Conservation (phyloP, 2,797 vertebrate species). For the Caiman crocodilus region DNA sequence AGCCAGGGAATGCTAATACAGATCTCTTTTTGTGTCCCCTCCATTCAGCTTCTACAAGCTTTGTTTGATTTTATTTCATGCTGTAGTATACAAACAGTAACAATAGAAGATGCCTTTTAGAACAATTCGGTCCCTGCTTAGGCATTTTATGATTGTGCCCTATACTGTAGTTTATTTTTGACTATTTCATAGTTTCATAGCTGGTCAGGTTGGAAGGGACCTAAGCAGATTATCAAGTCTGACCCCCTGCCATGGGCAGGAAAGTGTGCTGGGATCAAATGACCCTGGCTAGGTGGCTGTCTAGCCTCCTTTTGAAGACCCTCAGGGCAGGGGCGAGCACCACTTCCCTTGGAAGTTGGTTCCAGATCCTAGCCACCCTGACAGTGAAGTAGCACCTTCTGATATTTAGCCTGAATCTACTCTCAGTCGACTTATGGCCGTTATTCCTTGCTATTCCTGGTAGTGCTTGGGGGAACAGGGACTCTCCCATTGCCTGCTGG, state of each 20-base stretch:
- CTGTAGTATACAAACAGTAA: neutral
- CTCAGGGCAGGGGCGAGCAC: neutral
- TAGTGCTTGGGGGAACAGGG: no score
- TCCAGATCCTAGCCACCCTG: neutral
- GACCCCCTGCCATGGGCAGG: no score
- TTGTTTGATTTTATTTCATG: neutral
- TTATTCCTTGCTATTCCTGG: no score
- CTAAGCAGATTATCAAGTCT: no score
- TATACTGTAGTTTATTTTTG: neutral
- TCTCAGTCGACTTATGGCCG: no score
- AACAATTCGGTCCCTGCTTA: neutral
- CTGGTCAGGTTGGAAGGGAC: no score
- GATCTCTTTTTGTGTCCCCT: neutral
- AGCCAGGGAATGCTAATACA: neutral
- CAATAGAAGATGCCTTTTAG: neutral
- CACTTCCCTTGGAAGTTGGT: neutral
- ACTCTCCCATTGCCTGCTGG: no score
- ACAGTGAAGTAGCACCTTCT: slow-evolving; percentile 7
- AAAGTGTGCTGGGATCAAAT: no score
- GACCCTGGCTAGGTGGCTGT: no score
- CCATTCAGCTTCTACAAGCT: neutral
- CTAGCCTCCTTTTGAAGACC: neutral
- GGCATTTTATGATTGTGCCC: neutral
- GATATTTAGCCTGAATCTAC: no score
- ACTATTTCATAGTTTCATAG: no score